Evolutionary conservation across 2,113 vertebrate species (phyloP).

Genomic region (Furnarius figulus): DNA sequence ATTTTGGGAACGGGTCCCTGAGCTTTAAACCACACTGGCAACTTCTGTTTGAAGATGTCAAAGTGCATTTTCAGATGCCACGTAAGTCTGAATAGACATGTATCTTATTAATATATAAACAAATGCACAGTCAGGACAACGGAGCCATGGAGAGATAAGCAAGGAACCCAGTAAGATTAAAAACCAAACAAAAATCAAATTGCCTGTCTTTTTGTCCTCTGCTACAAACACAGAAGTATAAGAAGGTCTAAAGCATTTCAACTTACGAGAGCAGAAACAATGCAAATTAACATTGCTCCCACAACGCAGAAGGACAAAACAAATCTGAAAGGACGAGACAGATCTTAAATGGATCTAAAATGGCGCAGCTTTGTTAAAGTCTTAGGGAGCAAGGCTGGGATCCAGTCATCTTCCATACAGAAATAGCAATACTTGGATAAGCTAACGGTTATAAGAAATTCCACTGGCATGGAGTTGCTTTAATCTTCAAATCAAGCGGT

Average conservation of each 20-base stretch:
- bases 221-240: not conserved
- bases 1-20: not conserved
- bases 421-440: not conserved
- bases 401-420: not conserved
- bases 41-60: not conserved
- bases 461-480: not conserved
- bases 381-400: not conserved
- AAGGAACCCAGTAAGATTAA: not conserved
- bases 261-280: not conserved
- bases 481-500: conserved; percentile 14
- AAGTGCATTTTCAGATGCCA: not conserved
- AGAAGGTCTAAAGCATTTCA: not conserved
- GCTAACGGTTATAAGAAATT: not conserved
- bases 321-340: not conserved
- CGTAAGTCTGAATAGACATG: not conserved
- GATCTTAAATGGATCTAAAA: not conserved
- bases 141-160: not conserved
- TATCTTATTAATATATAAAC: not conserved
- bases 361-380: not conserved
- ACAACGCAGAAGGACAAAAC: not conserved
- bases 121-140: not conserved
- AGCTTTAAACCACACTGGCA: not conserved
- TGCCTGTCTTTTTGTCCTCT: not conserved
- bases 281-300: not conserved
- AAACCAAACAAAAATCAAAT: not conserved